Conservation (phyloP, 1,140 invertebrate genomes). For the Pseudomyrmex dendroicus region DNA sequence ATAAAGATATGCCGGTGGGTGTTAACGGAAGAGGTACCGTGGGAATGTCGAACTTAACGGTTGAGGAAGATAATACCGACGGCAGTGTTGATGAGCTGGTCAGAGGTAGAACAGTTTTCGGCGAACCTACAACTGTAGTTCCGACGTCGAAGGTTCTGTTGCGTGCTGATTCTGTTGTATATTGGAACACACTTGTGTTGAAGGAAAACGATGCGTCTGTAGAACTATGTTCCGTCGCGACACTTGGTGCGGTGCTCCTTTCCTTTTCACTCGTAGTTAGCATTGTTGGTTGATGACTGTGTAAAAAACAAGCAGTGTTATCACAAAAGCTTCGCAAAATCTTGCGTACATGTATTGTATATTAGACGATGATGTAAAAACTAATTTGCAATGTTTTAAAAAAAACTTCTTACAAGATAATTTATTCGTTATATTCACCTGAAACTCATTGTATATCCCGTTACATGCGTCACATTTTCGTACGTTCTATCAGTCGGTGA, state of each 20-base stretch:
- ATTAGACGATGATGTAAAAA: too few relatives aligned
- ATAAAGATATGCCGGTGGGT: slow-evolving; percentile 14
- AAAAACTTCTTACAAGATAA: background rate
- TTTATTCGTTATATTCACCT: background rate
- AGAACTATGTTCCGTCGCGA: background rate
- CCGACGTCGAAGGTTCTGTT: slow-evolving; percentile 32
- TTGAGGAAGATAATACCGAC: slow-evolving; percentile 39
- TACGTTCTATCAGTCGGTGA: slow-evolving; percentile 1
- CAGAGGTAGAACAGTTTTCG: slow-evolving; percentile 24
- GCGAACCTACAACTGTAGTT: slow-evolving; percentile 7
- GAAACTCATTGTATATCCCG: slow-evolving; percentile 20
- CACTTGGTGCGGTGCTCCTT: slow-evolving; percentile 5
- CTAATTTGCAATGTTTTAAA: too few relatives aligned
- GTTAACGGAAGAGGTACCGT: slow-evolving; percentile 28
- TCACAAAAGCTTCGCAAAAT: background rate
- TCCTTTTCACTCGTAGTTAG: slow-evolving; percentile 4
- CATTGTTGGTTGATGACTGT: slow-evolving; percentile 27
- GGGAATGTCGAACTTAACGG: slow-evolving; percentile 20
- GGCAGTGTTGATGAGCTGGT: slow-evolving; percentile 42
- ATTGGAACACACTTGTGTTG: slow-evolving; percentile 56
- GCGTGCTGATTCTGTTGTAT: slow-evolving; percentile 27
- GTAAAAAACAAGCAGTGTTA: background rate
- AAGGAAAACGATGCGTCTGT: slow-evolving; percentile 16
- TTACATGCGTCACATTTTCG: slow-evolving; percentile 8
- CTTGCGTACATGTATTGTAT: background rate